These are phyloP conservation scores for Dromiciops gliroides DNA, from an alignment of 2,113 vertebrate species.

Conservation along the genomic window DNA sequence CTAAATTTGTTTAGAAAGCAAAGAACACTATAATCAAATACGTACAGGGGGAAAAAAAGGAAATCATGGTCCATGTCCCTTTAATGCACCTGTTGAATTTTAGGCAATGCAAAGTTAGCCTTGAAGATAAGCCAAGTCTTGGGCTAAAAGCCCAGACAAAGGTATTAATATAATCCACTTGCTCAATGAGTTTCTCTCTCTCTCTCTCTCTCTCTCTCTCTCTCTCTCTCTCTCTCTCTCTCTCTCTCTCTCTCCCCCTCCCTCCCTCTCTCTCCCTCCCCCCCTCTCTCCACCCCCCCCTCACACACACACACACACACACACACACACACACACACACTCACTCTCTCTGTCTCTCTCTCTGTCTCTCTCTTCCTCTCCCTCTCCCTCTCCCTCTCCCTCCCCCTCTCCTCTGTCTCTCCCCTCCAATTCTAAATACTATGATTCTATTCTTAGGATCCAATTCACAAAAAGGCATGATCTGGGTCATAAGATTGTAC, in stretches of 20 bases:
- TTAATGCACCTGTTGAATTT: background rate
- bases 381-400: background rate
- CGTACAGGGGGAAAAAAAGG: background rate
- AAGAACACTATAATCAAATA: background rate
- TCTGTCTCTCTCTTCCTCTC: background rate
- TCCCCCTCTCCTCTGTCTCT: background rate
- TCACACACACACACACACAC: no score
- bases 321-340: no score
- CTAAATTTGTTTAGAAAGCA: background rate
- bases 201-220: background rate
- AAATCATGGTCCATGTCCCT: background rate
- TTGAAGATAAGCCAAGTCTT: background rate
- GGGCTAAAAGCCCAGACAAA: background rate
- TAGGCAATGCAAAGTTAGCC: background rate
- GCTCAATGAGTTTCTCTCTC: background rate
- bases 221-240: background rate
- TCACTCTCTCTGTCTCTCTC: background rate
- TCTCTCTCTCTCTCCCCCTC: background rate
- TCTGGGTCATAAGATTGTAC: background rate
- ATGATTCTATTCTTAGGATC: conserved; percentile 35
- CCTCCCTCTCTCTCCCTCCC: background rate
- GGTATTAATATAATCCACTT: background rate
- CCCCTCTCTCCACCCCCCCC: background rate
- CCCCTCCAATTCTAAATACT: background rate
- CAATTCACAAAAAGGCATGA: background rate